Base-by-base conservation (phyloP, 2,113 vertebrate species). In the Brienomyrus brachyistius region DNA sequence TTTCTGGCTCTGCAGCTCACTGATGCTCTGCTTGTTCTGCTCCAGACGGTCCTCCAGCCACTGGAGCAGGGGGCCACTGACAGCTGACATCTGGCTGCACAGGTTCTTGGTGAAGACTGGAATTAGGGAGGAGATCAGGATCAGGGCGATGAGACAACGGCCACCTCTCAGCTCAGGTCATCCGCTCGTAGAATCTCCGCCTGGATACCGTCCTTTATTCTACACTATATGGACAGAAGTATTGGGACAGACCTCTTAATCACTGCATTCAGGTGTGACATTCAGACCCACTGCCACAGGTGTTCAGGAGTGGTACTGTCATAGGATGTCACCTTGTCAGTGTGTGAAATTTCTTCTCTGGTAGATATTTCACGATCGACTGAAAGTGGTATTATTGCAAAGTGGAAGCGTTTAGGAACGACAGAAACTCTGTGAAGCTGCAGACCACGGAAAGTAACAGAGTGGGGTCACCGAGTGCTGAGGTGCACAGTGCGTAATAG, bases 21-120 rank as follows among this genome's bases (percentile, higher is more conserved):
- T 93, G 89, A 98, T 92, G 31, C 96, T 96, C 92, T 97, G 96
- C 50, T 97, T 95, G 95, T 99, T 99, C 94, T 99, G 98, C 93
- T 98, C 97, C 93, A 99, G 94, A 19, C 98, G 97, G 95, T 99
- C 98, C 94, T 99, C 98, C 91, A 99, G 94, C 98, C 98, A 99
- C 94, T 99, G 98, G 51, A 99, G 95, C 86, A 99, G 96, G 0
- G 98, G 98, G 1, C 98, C 98, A 1, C 98, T 99, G 91, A 99
- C 97, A 48, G 98, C 98, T 0, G 98, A 99, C 98, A 99, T 99
- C 94, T 99, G 98, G 92, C 98, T 98, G 95, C 98, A 99, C 86
- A 99, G 96, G 93, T 99, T 99, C 95, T 99, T 99, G 7, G 98
- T 99, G 95, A 99, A 99, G 90, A 97, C 96, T 77, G 50, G 83